Base-by-base conservation (phyloP, 2,797 vertebrate species). In the Microcaecilia unicolor region DNA sequence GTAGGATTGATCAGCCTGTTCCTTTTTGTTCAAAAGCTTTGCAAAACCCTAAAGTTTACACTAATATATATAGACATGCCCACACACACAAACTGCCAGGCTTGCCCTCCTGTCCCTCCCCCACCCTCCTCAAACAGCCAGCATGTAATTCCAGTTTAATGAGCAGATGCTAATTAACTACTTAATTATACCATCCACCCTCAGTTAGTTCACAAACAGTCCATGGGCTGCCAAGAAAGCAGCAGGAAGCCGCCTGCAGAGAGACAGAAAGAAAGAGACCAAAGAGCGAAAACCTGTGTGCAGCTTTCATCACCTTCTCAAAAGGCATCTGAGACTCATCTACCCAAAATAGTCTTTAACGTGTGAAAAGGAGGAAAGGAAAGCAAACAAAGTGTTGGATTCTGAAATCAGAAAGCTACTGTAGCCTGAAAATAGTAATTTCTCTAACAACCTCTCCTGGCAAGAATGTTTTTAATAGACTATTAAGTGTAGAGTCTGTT, bases 311-410 rank as follows among this genome's bases (percentile, higher is more conserved):
- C 41, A 33, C 62, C 59, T 71, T 61, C n/a, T n/a, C 51, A 46
- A 2, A 22, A 65, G 59, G 65, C 61, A 62, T 53, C 72, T 72
- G 61, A 74, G 70, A 68, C 63, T 58, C 66, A 72, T 61, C 55
- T 49, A 61, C 67, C 67, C 49, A 55, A 70, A 80, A 71, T 73
- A 74, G 66, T 69, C 51, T 69, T 54, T 2, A 55, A 62, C 64
- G 65, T 55, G 61, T 45, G 67, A 69, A 48, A 37, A 64, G 55
- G 48, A 41, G 40, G 41, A 41, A 56, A 10, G 21, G 25, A 22
- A 16, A 38, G 41, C 54, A 56, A 39, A 48, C 9, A 29, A 71
- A 58, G 61, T 37, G 25, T 29, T 38, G 32, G 54, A 25, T 61
- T 56, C 60, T 38, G 34, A 60, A 61, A 28, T 55, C 6, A 28